phyloP scores from a whole-genome alignment of 2,888 invertebrate genomes.

The Chironomus riparius region DNA sequence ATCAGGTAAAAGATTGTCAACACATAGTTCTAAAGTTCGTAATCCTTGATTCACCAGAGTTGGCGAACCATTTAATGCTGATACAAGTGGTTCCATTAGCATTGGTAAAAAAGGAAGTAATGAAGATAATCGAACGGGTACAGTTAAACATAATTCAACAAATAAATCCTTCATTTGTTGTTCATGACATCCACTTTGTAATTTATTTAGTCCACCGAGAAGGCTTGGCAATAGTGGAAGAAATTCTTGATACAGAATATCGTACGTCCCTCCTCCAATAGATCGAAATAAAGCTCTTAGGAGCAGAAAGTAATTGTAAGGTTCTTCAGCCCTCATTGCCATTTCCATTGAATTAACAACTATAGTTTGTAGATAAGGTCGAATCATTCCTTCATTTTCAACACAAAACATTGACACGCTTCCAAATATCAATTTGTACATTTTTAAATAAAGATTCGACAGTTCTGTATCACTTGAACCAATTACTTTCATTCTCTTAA shows the following conservation, averaged over 20 bases:
- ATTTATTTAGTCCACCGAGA: constrained; percentile 85
- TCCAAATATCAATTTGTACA: constrained; percentile 95
- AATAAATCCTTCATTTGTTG: constrained; percentile 99
- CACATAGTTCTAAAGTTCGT: constrained; percentile 91
- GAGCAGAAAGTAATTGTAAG: constrained; percentile 93
- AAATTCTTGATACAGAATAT: constrained; percentile 95
- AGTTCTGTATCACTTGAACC: constrained; percentile 81
- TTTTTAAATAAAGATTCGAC: constrained; percentile 82
- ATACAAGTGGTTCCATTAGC: constrained; percentile 98
- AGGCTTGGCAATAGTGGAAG: constrained; percentile 89
- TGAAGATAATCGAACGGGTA: constrained; percentile 92
- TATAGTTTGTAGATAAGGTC: constrained; percentile 93
- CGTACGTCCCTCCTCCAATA: constrained; percentile 97
- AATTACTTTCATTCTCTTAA: constrained; percentile 95
- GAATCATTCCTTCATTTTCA: constrained; percentile 95
- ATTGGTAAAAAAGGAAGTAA: constrained; percentile 92
- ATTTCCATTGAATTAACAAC: constrained; percentile 94
- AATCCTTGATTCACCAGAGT: constrained; percentile 90
- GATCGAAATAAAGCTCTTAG: constrained; percentile 84
- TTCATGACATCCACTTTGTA: constrained; percentile 93
- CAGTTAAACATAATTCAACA: constrained; percentile 94
- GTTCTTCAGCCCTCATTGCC: constrained; percentile 94
- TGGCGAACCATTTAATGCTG: constrained; percentile 92
- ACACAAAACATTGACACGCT: constrained; percentile 91
- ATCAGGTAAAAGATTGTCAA: constrained; percentile 97